Conservation (phyloP, 2,113 vertebrate genomes). For the Onychostoma macrolepis region DNA sequence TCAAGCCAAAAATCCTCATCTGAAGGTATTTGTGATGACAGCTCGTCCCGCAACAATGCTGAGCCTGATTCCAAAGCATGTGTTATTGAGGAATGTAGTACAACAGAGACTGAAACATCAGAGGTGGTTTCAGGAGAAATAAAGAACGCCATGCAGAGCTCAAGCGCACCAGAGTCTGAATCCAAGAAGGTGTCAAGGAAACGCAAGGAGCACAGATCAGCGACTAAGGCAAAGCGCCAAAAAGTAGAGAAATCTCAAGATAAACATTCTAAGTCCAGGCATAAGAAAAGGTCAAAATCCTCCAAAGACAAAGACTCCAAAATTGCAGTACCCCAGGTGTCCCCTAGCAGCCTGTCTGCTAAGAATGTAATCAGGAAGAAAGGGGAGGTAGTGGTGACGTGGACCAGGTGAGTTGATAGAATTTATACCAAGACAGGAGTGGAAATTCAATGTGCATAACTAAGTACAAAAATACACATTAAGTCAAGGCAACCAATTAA, state of each 20-base stretch:
- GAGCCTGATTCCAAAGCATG: constrained; percentile 5
- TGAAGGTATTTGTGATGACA: not conserved
- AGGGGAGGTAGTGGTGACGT: constrained; percentile 89
- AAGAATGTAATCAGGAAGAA: constrained; percentile 94
- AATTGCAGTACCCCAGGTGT: constrained; percentile 55
- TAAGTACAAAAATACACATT: not conserved
- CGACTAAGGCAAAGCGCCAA: constrained; percentile 66
- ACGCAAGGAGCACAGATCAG: constrained; percentile 63
- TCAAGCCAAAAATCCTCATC: not conserved
- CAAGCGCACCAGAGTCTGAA: constrained; percentile 38
- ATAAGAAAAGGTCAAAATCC: constrained; percentile 62
- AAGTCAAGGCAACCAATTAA: not conserved
- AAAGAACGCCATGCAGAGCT: constrained; percentile 60
- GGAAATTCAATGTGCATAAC: not conserved
- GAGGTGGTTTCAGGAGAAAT: constrained; percentile 59
- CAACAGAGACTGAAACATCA: not conserved
- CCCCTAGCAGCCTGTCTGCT: constrained; percentile 84
- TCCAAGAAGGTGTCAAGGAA: constrained; percentile 54
- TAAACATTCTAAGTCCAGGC: constrained; percentile 24
- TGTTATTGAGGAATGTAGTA: not conserved
- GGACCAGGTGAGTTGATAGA: constrained; percentile 88
- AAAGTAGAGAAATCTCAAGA: constrained; percentile 66
- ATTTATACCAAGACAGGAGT: not conserved
- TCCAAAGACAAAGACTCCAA: constrained; percentile 57
- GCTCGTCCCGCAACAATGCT: not conserved